A percentile compares a stretch with the other conserved stretches of the same genome.
Evolutionary conservation across 2,113 vertebrate genomes (phyloP).

Genomic region (Ondatra zibethicus): DNA sequence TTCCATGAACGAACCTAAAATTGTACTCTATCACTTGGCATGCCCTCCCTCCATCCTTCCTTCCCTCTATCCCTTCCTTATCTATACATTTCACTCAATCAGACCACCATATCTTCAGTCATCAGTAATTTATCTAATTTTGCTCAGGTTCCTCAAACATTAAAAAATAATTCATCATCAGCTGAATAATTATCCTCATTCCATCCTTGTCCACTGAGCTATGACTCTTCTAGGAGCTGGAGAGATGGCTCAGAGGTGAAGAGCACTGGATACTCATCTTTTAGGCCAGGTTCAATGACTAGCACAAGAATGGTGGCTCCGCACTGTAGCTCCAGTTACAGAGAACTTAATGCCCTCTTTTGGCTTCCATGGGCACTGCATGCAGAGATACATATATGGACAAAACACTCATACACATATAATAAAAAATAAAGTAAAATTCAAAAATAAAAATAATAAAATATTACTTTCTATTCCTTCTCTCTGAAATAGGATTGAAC

Average conservation of each 20-base stretch:
- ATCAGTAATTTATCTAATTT: not conserved
- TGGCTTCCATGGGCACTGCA: not conserved
- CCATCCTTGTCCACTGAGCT: not conserved
- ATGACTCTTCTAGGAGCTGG: not conserved
- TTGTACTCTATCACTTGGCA: not conserved
- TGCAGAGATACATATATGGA: not conserved
- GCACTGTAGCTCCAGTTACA: not conserved
- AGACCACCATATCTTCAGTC: not conserved
- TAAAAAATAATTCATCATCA: constrained; percentile 14
- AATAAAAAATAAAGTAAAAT: not conserved
- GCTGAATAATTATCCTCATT: not conserved
- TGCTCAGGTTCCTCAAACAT: not conserved
- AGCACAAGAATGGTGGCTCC: not conserved
- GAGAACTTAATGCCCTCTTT: not conserved
- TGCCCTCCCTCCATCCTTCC: not conserved
- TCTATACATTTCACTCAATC: not conserved
- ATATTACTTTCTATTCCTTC: not conserved
- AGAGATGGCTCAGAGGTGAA: not conserved
- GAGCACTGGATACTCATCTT: not conserved
- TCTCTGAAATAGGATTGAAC: fast-evolving
- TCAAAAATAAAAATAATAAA: not conserved
- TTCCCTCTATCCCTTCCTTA: not conserved
- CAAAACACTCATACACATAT: not conserved
- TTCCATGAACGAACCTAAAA: not conserved
- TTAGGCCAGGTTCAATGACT: not conserved